These are phyloP conservation scores for Pseudonaja textilis DNA, from an alignment of 2,113 vertebrate genomes.

Conservation along the genomic window DNA sequence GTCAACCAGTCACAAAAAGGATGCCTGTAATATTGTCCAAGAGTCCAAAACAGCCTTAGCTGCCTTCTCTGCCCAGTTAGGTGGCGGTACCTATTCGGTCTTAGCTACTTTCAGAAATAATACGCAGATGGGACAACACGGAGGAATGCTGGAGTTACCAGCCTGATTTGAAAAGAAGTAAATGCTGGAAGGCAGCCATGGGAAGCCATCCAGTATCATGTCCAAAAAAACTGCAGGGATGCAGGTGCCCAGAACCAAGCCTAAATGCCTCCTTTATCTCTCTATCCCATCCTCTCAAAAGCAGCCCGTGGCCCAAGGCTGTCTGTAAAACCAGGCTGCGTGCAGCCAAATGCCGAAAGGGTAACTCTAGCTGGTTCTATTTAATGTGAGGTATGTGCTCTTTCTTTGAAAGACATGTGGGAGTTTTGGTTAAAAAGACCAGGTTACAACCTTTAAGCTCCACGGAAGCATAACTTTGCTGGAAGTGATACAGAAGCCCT, in stretches of 20 bases:
- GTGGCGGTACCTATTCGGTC: neutral
- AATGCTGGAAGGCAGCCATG: neutral
- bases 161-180: neutral
- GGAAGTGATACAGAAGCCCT: neutral
- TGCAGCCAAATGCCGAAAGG: neutral
- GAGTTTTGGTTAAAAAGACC: neutral
- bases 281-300: neutral
- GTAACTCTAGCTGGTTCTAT: neutral
- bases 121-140: neutral
- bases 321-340: neutral
- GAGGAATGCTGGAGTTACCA: neutral
- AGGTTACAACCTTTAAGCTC: neutral
- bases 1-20: neutral
- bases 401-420: neutral
- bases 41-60: neutral
- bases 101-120: neutral
- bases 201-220: neutral
- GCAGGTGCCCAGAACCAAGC: neutral
- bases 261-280: neutral
- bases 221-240: neutral
- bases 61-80: neutral
- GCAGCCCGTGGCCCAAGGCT: neutral
- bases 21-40: neutral
- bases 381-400: neutral
- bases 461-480: neutral